Percentiles rank a stretch among this genome's conserved stretches.
phyloP scores from a whole-genome alignment of 2,888 invertebrate species.

The Esperia sulphurella region DNA sequence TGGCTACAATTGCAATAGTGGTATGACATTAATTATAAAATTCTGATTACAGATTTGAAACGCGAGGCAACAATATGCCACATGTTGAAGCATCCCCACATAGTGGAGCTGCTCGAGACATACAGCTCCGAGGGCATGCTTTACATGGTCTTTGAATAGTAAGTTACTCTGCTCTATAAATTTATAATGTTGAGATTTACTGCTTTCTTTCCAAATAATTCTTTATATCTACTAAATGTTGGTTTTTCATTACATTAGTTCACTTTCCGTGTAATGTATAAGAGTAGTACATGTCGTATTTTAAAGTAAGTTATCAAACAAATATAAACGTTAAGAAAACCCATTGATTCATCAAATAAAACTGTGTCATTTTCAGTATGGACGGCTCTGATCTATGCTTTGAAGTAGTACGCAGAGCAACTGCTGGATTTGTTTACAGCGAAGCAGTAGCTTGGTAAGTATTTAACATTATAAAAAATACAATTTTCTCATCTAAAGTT shows the following conservation, averaged over 20 bases:
- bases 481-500: too few species aligned
- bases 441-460: constrained; percentile 98
- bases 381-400: constrained; percentile 99
- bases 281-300: too few species aligned
- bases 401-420: constrained; percentile 97
- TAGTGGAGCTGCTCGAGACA: constrained; percentile 97
- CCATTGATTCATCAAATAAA: too few species aligned
- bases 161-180: constrained; percentile 71
- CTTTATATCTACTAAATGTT: too few species aligned
- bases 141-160: constrained; percentile 99
- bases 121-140: constrained; percentile 99
- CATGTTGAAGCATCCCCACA: constrained; percentile 99
- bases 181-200: neutral
- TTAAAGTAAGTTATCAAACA: too few species aligned
- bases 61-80: constrained; percentile 99
- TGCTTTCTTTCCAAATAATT: too few species aligned
- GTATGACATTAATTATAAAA: too few species aligned
- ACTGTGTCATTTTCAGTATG: constrained; percentile 85
- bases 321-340: too few species aligned
- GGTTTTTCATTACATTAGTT: too few species aligned
- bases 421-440: constrained; percentile 98
- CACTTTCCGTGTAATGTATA: too few species aligned
- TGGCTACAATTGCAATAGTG: too few species aligned
- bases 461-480: neutral
- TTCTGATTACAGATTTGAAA: constrained; percentile 93